Conservation (phyloP, 1,140 invertebrate genomes). For the Apis florea region DNA sequence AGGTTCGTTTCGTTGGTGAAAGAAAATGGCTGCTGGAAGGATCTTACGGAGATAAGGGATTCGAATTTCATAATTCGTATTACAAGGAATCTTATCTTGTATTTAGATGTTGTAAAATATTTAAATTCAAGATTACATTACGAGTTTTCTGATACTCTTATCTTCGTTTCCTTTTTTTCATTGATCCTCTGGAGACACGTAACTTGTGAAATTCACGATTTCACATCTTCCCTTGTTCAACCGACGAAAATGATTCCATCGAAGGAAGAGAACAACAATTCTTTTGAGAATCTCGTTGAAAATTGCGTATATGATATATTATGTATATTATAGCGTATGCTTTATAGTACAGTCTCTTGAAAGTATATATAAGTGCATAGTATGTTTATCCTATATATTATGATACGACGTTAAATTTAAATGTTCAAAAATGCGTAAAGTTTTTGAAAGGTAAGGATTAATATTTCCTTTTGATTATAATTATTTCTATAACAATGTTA, state of each 20-base stretch:
- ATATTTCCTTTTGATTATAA: constrained; percentile 11
- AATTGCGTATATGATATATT: background rate
- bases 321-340: too few species aligned
- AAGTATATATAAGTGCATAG: background rate
- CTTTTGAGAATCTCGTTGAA: background rate
- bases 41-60: background rate
- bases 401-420: background rate
- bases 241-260: background rate
- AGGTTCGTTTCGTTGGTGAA: too few species aligned
- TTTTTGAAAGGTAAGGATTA: too few species aligned
- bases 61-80: background rate
- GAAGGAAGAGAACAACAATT: background rate
- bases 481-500: constrained; percentile 21
- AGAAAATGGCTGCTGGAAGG: background rate
- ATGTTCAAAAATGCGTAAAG: too few species aligned
- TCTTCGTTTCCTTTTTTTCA: background rate
- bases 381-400: too few species aligned
- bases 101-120: background rate
- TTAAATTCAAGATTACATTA: background rate
- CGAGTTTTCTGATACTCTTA: background rate
- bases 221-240: background rate
- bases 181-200: background rate
- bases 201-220: background rate
- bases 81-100: background rate
- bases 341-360: background rate